phyloP scores from a whole-genome alignment of 2,797 vertebrate genomes.

The Phoxinus dragarum region DNA sequence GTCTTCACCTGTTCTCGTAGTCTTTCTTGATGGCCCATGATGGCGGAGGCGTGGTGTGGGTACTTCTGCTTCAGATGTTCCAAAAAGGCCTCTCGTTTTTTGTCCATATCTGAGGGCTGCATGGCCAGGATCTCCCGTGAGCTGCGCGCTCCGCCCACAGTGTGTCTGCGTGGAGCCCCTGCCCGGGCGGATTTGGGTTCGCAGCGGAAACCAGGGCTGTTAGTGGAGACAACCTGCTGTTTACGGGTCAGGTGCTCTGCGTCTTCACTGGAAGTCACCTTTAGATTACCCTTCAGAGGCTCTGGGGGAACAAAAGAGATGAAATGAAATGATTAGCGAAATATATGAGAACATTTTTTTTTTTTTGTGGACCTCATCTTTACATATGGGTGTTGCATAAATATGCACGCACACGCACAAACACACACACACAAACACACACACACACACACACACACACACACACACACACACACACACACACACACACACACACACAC shows the following conservation, averaged over 20 bases:
- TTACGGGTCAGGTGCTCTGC: conserved; percentile 83
- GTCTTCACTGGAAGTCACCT: conserved; percentile 87
- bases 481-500: no score
- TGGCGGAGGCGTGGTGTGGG: conserved; percentile 94
- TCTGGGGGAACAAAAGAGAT: conserved; percentile 72
- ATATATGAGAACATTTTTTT: not conserved
- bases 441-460: no score
- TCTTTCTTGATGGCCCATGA: conserved; percentile 97
- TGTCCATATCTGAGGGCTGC: conserved; percentile 96
- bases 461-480: no score
- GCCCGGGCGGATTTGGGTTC: conserved; percentile 81
- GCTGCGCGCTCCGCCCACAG: conserved; percentile 91
- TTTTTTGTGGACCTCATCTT: not conserved
- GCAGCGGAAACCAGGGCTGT: conserved; percentile 61
- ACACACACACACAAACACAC: not conserved
- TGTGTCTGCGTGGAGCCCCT: conserved; percentile 88
- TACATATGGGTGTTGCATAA: not conserved
- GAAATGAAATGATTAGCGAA: not conserved
- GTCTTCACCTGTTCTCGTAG: conserved; percentile 92
- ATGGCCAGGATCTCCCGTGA: conserved; percentile 94
- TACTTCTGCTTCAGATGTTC: conserved; percentile 98
- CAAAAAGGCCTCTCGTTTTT: conserved; percentile 96
- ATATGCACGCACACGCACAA: not conserved
- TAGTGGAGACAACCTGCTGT: conserved; percentile 77
- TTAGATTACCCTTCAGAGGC: conserved; percentile 85